Base-by-base conservation (phyloP, 2,888 invertebrate genomes). In the Agonum fuliginosum region DNA sequence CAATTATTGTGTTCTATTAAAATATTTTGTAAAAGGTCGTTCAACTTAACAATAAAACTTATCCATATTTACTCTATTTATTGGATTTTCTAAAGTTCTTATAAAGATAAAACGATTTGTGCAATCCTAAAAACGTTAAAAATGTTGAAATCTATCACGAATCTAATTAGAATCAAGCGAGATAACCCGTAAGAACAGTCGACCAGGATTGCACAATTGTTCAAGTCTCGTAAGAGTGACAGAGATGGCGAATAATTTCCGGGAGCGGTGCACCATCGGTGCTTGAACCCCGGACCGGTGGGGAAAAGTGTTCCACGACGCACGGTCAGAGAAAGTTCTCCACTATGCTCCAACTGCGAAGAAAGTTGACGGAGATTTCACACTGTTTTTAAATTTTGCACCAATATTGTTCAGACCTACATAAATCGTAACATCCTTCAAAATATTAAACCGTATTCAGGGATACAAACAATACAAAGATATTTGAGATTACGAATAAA, bases 211-310 rank as follows among this genome's bases (percentile, higher is more conserved):
- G 69, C 69, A 69, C 69, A 69, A 69, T 69, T 41, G 43, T 69
- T 46, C 22, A 14, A 54, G 20, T 43, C 43, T 17, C 37, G 43
- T 67, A 48, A 70, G 71, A 48, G 71, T 19, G 12, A 46, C 17
- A 27, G 48, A 71, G 71, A 71, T 12, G 30, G 30, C 10, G 22
- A 12, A 37, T 37, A 37, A 67, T 46, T 71, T 71, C 71, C 71
- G 71, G 71, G 71, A 71, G 46, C 71, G 71, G 71, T 71, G 71
- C 48, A 46, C 71, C 27, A 71, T 48, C 71, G 71, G 71, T 71
- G 71, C 48, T 71, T 71, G 71, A 71, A 71, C 71, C 71, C 71
- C 22, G 71, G 14, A 27, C 34, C 37, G 6, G 65, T 8, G 65
- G 27, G 54, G 54, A 27, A 46, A 46, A 46, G 54, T 22, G 54